A percentile compares a stretch with the other conserved stretches of the same genome.
Conservation (phyloP, 2,888 invertebrate species). For the Stegana nigrithorax region DNA sequence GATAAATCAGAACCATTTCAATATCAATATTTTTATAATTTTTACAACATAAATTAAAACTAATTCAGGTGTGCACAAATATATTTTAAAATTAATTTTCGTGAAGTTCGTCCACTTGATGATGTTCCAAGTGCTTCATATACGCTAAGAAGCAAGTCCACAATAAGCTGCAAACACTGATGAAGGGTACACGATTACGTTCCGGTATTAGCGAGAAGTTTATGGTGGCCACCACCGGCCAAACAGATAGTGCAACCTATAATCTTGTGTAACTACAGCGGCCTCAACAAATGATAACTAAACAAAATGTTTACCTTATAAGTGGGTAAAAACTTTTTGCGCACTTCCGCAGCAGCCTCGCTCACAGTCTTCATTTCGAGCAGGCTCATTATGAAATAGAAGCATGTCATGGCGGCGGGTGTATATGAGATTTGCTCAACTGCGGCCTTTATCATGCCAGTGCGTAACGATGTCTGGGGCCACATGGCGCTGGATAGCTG, state of each 20-base stretch:
- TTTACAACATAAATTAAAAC: too few relatives aligned
- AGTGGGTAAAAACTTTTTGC: constrained; percentile 80
- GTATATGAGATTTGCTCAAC: constrained; percentile 82
- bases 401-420: constrained; percentile 81
- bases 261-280: not conserved
- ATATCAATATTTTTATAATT: too few relatives aligned
- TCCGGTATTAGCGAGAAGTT: constrained; percentile 80
- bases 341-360: constrained; percentile 75
- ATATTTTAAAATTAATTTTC: too few relatives aligned
- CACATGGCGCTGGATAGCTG: constrained; percentile 76
- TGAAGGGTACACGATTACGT: constrained; percentile 79
- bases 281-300: not conserved
- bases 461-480: constrained; percentile 78
- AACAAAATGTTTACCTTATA: constrained; percentile 72
- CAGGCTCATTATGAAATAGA: constrained; percentile 82
- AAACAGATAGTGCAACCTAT: constrained; percentile 76
- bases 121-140: constrained; percentile 76
- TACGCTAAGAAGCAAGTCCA: constrained; percentile 85
- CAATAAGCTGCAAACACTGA: constrained; percentile 78
- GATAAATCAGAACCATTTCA: too few relatives aligned
- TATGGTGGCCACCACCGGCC: constrained; percentile 80
- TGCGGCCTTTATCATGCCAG: constrained; percentile 80
- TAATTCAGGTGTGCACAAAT: too few relatives aligned
- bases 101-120: constrained; percentile 46
- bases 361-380: constrained; percentile 77